phyloP scores from a whole-genome alignment of 2,113 vertebrate species.

The Hippocampus abdominalis region DNA sequence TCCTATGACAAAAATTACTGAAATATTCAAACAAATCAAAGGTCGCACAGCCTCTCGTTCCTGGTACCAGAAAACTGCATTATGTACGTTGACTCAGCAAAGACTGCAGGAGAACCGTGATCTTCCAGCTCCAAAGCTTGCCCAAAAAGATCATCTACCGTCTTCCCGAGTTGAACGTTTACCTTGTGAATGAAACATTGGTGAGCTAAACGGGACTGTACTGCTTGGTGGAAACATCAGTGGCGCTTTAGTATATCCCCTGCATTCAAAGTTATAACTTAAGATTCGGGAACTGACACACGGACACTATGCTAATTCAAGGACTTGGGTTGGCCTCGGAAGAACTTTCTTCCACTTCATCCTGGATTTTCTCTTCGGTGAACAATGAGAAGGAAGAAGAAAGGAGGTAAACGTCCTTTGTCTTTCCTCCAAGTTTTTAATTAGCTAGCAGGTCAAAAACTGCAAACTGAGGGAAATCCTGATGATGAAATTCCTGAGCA shows the following conservation, averaged over 20 bases:
- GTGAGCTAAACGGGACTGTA: not conserved
- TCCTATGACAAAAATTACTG: too few relatives aligned
- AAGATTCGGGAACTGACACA: not conserved
- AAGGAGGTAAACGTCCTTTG: not conserved
- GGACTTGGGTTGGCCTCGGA: not conserved
- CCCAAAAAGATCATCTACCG: too few relatives aligned
- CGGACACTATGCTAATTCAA: not conserved
- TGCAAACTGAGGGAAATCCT: not conserved
- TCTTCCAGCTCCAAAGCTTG: too few relatives aligned
- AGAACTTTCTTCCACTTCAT: not conserved
- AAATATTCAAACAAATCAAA: too few relatives aligned
- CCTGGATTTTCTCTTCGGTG: conserved; percentile 5
- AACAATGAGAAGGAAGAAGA: not conserved
- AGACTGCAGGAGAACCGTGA: not conserved
- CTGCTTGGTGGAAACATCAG: not conserved
- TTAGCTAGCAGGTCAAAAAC: not conserved
- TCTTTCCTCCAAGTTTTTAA: conserved; percentile 2
- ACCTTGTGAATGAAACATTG: not conserved
- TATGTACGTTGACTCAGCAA: not conserved
- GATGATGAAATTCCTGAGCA: not conserved
- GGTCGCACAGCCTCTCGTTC: too few relatives aligned
- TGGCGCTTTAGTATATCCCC: not conserved
- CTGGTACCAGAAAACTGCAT: not conserved
- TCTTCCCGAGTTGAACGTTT: too few relatives aligned
- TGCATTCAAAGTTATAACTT: not conserved